Base-by-base conservation (phyloP, 2,888 invertebrate species). In the Phania funesta region DNA sequence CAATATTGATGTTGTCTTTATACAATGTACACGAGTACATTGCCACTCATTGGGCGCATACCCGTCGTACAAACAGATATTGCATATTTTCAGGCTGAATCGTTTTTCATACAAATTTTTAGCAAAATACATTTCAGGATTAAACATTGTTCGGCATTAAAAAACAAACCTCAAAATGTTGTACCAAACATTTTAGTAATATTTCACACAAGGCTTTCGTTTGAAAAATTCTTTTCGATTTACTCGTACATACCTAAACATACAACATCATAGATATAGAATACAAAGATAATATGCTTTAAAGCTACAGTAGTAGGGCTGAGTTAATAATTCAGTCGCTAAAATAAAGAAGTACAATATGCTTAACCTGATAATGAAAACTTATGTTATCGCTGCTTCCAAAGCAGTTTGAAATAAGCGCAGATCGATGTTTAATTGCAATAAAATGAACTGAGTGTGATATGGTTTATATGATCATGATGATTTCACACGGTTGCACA, bases 191-290 rank as follows among this genome's bases (percentile, higher is more conserved):
- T 58, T 78, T 58, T 50, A 58, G 71, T 58, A 73, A 44, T 22
- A 60, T 70, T 78, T 78, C 50, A 67, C 65, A 78, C 65, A 73
- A 67, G 65, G 41, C 35, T 77, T 70, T 77, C 54, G 58, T 77
- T 70, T 56, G 26, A 44, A 44, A n/a, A 77, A 46, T 62, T 46
- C 58, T 44, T 68, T 62, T 70, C 44, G 29, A 41, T 54, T 50
- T 44, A 62, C 32, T 44, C 52, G 18, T 26, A 0, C 24, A 32
- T 9, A 11, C 8, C n/a, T n/a, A 41, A 9, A 16, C 20, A 32
- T 6, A 44, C 1, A 38, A 13, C n/a, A n/a, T n/a, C n/a, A n/a
- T n/a, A n/a, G n/a, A n/a, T n/a, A n/a, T n/a, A n/a, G n/a, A 0
- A 41, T 41, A 56, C 22, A 22, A 13, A 22, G 2, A 3, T 13